Conservation (phyloP, 2,797 vertebrate genomes). For the Fistularia commersonii region DNA sequence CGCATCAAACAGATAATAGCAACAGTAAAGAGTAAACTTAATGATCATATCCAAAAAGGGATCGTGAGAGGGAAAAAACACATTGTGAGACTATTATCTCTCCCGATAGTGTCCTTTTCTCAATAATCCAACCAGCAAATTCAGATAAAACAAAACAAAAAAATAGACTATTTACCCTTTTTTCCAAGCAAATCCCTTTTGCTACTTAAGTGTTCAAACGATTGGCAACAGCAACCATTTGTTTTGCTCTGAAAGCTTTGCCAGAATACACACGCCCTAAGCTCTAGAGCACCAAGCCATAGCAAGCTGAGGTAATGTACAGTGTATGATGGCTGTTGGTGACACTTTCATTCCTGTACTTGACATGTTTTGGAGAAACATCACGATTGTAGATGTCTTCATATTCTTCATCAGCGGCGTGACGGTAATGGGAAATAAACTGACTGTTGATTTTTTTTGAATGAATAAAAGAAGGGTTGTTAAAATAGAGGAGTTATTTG, state of each 20-base stretch:
- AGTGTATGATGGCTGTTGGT: conserved; percentile 32
- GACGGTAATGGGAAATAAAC: conserved; percentile 33
- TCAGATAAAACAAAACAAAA: conserved; percentile 26
- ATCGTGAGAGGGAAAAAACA: conserved; percentile 7
- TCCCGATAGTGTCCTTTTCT: conserved; percentile 35
- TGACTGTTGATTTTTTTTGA: conserved; percentile 16
- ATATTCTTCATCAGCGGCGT: conserved; percentile 17
- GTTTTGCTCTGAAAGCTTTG: conserved; percentile 32
- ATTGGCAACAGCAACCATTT: conserved; percentile 8
- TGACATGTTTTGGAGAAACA: conserved; percentile 39
- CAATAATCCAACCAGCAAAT: conserved; percentile 23
- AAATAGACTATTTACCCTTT: conserved; percentile 32
- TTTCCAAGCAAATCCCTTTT: conserved; percentile 34
- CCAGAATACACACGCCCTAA: conserved; percentile 35
- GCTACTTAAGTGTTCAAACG: conserved; percentile 52
- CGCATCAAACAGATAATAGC: conserved; percentile 34
- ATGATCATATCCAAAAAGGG: conserved; percentile 19
- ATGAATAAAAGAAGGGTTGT: conserved; percentile 14
- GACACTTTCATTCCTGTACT: conserved; percentile 35
- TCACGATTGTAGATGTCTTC: conserved; percentile 18
- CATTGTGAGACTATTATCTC: conserved; percentile 39
- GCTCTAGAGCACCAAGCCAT: conserved; percentile 47
- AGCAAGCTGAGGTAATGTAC: conserved; percentile 60
- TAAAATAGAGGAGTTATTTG: conserved; percentile 14
- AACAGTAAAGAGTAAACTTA: conserved; percentile 32